These are phyloP conservation scores for Zele albiditarsus DNA, from an alignment of 2,888 invertebrate genomes.

Conservation along the genomic window DNA sequence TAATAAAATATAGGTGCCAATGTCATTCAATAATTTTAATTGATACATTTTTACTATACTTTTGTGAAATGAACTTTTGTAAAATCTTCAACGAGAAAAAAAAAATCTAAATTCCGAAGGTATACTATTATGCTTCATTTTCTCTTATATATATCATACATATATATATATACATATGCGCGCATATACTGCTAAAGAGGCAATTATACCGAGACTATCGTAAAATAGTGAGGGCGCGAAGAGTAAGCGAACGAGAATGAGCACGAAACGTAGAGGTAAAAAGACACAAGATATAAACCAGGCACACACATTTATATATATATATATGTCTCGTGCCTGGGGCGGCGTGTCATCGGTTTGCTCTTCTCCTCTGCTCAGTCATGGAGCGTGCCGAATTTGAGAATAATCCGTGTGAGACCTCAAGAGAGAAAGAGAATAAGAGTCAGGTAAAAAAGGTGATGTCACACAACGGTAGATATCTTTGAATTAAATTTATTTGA, in stretches of 20 bases:
- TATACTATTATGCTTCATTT: background rate
- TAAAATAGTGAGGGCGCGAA: slow-evolving; percentile 60
- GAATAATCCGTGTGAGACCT: slow-evolving; percentile 36
- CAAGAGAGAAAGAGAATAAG: background rate
- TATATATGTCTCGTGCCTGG: slow-evolving; percentile 45
- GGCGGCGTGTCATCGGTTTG: slow-evolving; percentile 68
- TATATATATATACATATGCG: background rate
- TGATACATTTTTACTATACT: no score
- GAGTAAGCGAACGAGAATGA: slow-evolving; percentile 21
- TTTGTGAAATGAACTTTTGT: no score
- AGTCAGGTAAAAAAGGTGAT: background rate
- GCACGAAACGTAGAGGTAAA: slow-evolving; percentile 10
- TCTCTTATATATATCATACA: background rate
- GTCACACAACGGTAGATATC: background rate
- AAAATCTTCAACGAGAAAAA: no score
- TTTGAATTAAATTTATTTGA: background rate
- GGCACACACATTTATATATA: background rate
- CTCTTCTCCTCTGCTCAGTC: slow-evolving; percentile 54
- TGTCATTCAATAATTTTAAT: no score
- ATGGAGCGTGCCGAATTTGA: slow-evolving; percentile 48
- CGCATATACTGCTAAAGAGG: slow-evolving; percentile 66
- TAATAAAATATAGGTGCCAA: no score
- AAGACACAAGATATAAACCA: slow-evolving; percentile 12
- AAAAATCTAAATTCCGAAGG: no score
- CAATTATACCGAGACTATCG: slow-evolving; percentile 68